A percentile compares a stretch with the other conserved stretches of the same genome.
These are phyloP conservation scores for Sinonovacula constricta DNA, from an alignment of 1,140 invertebrate species.

Conservation along the genomic window DNA sequence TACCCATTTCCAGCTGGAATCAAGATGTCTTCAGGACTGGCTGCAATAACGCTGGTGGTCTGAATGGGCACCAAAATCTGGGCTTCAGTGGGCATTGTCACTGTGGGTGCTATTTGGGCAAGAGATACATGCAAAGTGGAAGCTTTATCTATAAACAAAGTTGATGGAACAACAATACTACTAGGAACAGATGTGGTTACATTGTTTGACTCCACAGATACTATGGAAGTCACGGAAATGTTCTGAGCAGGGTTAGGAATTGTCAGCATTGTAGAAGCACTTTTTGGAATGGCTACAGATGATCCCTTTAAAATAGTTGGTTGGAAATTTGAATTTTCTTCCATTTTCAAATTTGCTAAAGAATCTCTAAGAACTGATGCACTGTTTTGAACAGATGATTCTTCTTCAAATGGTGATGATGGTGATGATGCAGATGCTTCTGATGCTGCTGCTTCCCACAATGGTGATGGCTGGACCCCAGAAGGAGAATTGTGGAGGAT, in stretches of 20 bases:
- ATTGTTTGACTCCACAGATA: not conserved
- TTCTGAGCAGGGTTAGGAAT: constrained; percentile 37
- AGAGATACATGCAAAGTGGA: no score
- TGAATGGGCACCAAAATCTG: constrained; percentile 25
- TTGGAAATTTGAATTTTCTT: not conserved
- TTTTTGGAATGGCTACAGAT: not conserved
- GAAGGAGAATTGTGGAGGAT: not conserved
- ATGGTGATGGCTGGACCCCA: not conserved
- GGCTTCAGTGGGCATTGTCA: constrained; percentile 1
- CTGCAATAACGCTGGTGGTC: constrained; percentile 10
- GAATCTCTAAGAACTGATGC: no score
- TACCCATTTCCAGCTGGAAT: constrained; percentile 44
- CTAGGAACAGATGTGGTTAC: not conserved
- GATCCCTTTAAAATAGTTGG: constrained; percentile 4
- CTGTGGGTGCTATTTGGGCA: not conserved
- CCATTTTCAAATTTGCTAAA: no score
- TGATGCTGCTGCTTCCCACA: not conserved
- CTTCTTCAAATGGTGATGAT: not conserved
- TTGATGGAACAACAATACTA: not conserved
- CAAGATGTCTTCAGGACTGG: constrained; percentile 29
- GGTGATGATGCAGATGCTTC: not conserved
- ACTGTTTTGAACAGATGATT: not conserved
- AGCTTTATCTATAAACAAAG: no score
- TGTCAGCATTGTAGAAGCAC: constrained; percentile 18
- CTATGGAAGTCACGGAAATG: not conserved